A percentile compares a stretch with the other conserved stretches of the same genome.
phyloP scores from a whole-genome alignment of 2,113 vertebrate species.

The Sturnus vulgaris region DNA sequence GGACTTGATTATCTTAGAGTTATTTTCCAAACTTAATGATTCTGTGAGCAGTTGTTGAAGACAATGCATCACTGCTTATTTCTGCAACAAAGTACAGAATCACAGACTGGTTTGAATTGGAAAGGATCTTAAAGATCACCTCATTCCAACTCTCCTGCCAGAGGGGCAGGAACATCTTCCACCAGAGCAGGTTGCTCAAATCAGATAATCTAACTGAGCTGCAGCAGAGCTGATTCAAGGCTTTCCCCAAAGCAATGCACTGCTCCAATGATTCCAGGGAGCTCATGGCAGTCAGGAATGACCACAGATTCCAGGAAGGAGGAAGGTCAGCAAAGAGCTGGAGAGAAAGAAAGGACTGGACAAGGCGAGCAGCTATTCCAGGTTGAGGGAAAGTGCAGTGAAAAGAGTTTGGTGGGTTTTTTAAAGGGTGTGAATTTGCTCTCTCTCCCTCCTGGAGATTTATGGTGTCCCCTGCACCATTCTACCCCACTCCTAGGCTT shows the following conservation, averaged over 20 bases:
- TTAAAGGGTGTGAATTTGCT: not conserved
- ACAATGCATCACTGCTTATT: not conserved
- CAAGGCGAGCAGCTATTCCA: not conserved
- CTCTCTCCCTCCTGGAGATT: not conserved
- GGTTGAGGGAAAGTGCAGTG: not conserved
- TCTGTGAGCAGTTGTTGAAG: not conserved
- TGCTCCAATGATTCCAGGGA: not conserved
- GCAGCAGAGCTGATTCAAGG: not conserved
- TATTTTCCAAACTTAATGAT: not conserved
- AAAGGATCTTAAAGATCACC: not conserved
- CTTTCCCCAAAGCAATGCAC: not conserved
- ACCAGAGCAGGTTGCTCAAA: not conserved
- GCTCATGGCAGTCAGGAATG: not conserved
- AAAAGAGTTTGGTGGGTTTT: accelerated
- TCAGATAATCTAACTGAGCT: not conserved
- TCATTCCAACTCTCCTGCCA: not conserved
- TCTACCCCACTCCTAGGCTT: not conserved
- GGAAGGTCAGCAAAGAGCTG: not conserved
- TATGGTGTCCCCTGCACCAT: not conserved
- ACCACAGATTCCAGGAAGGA: not conserved
- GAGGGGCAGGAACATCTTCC: not conserved
- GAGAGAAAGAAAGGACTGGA: not conserved
- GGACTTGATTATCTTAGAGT: not conserved
- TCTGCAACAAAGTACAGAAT: not conserved
- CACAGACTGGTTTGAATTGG: not conserved